Base-by-base conservation (phyloP, 2,113 vertebrate species). In the Acrocephalus kingi region DNA sequence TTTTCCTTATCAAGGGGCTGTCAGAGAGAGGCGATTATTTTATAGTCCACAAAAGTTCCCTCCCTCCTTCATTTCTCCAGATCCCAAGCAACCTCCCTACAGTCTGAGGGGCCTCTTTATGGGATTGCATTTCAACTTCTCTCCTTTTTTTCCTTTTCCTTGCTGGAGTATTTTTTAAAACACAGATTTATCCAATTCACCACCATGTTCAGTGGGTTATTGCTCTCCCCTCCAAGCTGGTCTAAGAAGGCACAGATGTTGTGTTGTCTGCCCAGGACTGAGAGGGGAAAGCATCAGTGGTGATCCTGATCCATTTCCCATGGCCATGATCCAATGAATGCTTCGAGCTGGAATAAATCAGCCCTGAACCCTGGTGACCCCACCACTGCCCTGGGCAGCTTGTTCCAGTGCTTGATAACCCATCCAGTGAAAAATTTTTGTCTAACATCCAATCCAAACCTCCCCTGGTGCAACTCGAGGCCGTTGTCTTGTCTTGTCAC, bases 301-400 rank as follows among this genome's bases (percentile, higher is more conserved):
- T 48, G 43, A 3, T 16, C 51, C 19, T 9, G 15, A 30, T 75
- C 43, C 69, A 5, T 24, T 22, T 58, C 16, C 55, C 66, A 16
- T 0, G 15, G 15, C 56, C 3, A 0, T 2, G 58, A 46, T 16
- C 72, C 0, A 0, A 10, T 13, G 22, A 64, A n/a, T 0, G 0
- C 11, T 41, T 35, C 3, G 14, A 77, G 30, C 49, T 11, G 45
- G 67, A 39, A 49, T 37, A 64, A 63, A 54, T 19, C 74, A 58
- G 28, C 54, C 35, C 59, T 33, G 54, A 25, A 11, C 9, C n/a
- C 30, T 27, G n/a, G 20, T 35, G 66, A 30, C 35, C 39, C 37
- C 76, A 31, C 5, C 45, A 17, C 33, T 59, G 45, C 46, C 61
- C 46, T 21, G 61, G 23, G 30, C 28, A n/a, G 46, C 28, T 51